These are phyloP conservation scores for Danio albolineatus DNA, from an alignment of 2,797 vertebrate species.

Conservation along the genomic window DNA sequence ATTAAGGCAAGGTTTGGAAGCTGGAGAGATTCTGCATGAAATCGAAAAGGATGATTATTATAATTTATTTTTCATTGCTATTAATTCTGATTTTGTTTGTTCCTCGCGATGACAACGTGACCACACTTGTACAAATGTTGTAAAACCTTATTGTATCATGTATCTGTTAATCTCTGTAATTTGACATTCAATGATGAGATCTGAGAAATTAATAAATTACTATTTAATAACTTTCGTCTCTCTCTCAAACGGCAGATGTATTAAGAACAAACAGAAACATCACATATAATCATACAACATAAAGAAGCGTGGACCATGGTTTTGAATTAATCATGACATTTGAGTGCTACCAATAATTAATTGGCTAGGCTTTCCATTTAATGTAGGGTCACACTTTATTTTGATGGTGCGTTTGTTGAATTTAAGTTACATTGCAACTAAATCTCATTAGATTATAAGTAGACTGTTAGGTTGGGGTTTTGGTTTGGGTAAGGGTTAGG, in stretches of 20 bases:
- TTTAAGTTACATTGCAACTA: too few relatives aligned
- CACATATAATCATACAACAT: neutral
- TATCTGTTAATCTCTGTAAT: constrained; percentile 81
- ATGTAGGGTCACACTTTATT: too few relatives aligned
- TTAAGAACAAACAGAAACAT: neutral
- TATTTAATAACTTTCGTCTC: constrained; percentile 71
- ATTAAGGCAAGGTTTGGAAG: neutral
- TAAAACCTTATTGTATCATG: constrained; percentile 81
- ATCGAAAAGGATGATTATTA: neutral
- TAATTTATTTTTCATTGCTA: constrained; percentile 2
- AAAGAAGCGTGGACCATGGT: neutral
- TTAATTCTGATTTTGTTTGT: neutral
- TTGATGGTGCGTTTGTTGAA: too few relatives aligned
- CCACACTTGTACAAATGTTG: constrained; percentile 80
- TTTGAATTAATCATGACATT: neutral
- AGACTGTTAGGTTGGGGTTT: too few relatives aligned
- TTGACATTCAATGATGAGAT: constrained; percentile 78
- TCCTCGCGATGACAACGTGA: constrained; percentile 57
- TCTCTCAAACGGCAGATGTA: constrained; percentile 15
- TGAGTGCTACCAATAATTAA: neutral
- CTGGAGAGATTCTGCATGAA: constrained; percentile 7
- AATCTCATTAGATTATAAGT: too few relatives aligned
- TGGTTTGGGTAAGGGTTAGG: too few relatives aligned
- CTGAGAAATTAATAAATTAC: constrained; percentile 82
- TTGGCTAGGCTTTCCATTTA: neutral